phyloP scores from a whole-genome alignment of 2,888 invertebrate species.

The Acanthosepion lycidas region DNA sequence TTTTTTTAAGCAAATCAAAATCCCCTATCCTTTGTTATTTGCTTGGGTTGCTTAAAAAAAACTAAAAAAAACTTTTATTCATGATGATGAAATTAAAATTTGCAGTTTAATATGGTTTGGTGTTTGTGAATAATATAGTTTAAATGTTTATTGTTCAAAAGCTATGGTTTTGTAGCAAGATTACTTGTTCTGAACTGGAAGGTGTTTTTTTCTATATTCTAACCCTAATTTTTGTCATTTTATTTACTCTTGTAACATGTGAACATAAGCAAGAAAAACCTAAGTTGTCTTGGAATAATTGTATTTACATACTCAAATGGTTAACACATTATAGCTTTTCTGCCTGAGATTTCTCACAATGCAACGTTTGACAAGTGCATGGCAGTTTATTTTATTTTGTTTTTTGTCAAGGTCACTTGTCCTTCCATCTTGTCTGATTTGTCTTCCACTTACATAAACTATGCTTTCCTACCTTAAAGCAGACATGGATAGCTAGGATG shows the following conservation, averaged over 20 bases:
- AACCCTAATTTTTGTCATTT: neutral
- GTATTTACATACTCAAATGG: neutral
- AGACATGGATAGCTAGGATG: too few relatives aligned
- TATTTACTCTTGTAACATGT: neutral
- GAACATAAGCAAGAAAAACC: neutral
- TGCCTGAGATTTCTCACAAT: neutral
- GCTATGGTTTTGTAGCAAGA: neutral
- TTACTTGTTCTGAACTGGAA: neutral
- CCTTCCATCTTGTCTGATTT: neutral
- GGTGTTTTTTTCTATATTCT: neutral
- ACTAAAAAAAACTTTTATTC: too few relatives aligned
- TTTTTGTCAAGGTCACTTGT: neutral
- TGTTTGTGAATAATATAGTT: neutral
- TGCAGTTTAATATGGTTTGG: neutral
- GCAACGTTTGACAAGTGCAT: constrained; percentile 2
- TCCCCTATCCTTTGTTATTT: too few relatives aligned
- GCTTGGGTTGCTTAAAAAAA: too few relatives aligned
- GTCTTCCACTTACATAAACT: neutral
- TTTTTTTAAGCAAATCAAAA: too few relatives aligned
- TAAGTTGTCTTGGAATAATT: neutral
- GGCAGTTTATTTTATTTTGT: neutral
- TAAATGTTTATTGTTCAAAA: neutral
- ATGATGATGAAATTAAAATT: neutral
- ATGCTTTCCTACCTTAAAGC: neutral
- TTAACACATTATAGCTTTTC: neutral